phyloP scores from a whole-genome alignment of 2,888 invertebrate species.

The Spisula solida region DNA sequence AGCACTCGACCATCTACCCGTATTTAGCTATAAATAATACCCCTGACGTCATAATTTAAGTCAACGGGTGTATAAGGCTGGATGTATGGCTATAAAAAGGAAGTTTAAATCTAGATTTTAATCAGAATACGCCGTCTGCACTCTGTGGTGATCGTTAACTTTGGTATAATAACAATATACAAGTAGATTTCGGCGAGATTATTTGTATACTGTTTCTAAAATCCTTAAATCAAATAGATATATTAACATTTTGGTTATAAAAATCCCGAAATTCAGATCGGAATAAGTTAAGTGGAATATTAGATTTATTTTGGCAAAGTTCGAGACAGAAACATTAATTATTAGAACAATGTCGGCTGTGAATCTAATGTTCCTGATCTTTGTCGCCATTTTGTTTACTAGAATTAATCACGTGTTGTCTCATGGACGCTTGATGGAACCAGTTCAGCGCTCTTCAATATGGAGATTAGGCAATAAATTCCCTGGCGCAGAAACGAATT shows the following conservation, averaged over 20 bases:
- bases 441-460: constrained; percentile 59
- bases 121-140: background rate
- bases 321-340: background rate
- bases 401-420: constrained; percentile 29
- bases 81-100: background rate
- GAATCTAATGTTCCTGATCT: background rate
- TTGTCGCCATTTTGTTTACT: background rate
- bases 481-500: constrained; percentile 45
- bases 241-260: too few species aligned
- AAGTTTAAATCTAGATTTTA: background rate
- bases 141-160: background rate
- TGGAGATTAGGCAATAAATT: constrained; percentile 62
- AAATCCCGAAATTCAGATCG: too few species aligned
- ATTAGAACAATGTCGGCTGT: background rate
- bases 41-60: background rate
- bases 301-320: background rate
- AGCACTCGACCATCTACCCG: background rate
- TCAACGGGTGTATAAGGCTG: background rate
- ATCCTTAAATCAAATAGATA: background rate
- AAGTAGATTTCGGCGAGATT: background rate
- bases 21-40: background rate
- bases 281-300: background rate
- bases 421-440: constrained; percentile 63
- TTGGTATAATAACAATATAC: background rate
- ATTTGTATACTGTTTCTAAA: background rate